Base-by-base conservation (phyloP, 2,888 invertebrate genomes). In the Andrena praecox region DNA sequence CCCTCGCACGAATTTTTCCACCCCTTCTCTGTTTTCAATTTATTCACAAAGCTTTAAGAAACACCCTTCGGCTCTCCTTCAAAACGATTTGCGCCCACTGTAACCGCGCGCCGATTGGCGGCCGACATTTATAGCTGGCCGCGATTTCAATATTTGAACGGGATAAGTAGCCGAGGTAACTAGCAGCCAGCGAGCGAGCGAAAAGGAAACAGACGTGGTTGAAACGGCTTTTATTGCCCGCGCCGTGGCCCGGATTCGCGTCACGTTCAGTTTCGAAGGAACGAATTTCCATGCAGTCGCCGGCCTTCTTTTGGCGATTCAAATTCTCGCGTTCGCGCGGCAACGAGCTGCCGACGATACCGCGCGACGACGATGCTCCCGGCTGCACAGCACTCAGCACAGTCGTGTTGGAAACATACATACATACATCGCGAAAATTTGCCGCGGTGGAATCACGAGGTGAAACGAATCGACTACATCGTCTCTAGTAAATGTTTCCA, bases 381-480 rank as follows among this genome's bases (percentile, higher is more conserved):
- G 35, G 63, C 50, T 56, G 62, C 59, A 20, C 42, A 54, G 66
- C 16, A 42, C 16, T 42, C 16, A 5, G 60, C 74, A 33, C 56
- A 20, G 62, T 82, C 72, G 77, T 78, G 78, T 85, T 72, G 84
- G 29, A 60, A 59, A 67, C 42, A 42, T 42, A 12, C 42, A 2
- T 42, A 42, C 54, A 59, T 83, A 78, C 62, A 50, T 78, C 48
- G 64, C 52, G 63, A 71, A 71, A 68, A 78, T 78, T 54, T 31
- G 20, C 24, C 31, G 31, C 2, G 59, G 62, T 68, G 50, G 66
- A 69, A 68, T 67, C 66, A 31, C 59, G 48, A 31, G 66, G 71
- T 77, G 62, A 69, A 86, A 77, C 74, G 85, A 83, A 86, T 83
- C 75, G 73, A 42, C 66, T 75, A 72, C 75, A 83, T 83, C 72